These are phyloP conservation scores for Rhysida immarginata DNA, from an alignment of 1,140 invertebrate species.

Conservation along the genomic window DNA sequence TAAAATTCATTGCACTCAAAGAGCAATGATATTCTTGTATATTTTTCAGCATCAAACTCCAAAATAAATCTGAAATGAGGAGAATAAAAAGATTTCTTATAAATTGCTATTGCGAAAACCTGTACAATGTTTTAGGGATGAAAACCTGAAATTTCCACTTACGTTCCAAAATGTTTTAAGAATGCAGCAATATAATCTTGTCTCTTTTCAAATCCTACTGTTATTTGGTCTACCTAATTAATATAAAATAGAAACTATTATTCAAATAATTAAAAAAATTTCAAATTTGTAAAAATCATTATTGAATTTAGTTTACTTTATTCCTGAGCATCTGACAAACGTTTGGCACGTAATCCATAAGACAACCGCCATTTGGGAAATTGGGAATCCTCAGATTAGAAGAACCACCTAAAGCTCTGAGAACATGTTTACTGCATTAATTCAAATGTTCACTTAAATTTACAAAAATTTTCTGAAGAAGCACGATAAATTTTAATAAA, in stretches of 20 bases:
- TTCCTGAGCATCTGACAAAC: slow-evolving; percentile 23
- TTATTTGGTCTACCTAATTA: slow-evolving; percentile 25
- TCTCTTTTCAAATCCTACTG: slow-evolving; percentile 25
- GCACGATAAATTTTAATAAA: too few species aligned
- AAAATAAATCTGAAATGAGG: too few species aligned
- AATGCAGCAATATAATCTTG: slow-evolving; percentile 29
- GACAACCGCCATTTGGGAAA: slow-evolving; percentile 22
- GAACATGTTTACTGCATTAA: slow-evolving; percentile 9
- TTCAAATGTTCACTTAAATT: too few species aligned
- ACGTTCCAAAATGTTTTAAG: slow-evolving; percentile 27
- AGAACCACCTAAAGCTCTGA: slow-evolving; percentile 27
- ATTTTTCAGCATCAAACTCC: too few species aligned
- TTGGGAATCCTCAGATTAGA: slow-evolving; percentile 24
- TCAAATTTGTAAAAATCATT: not conserved
- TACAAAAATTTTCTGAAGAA: too few species aligned
- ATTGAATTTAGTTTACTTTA: slow-evolving; percentile 18
- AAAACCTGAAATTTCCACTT: slow-evolving; percentile 6
- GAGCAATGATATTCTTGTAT: too few species aligned
- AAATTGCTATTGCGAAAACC: too few species aligned
- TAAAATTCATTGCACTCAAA: too few species aligned
- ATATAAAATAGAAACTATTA: slow-evolving; percentile 8
- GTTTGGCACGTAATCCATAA: slow-evolving; percentile 28
- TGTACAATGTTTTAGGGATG: not conserved
- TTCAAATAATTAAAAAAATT: not conserved
- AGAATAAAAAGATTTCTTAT: too few species aligned